phyloP scores from a whole-genome alignment of 2,113 vertebrate species.

The Neofelis nebulosa region DNA sequence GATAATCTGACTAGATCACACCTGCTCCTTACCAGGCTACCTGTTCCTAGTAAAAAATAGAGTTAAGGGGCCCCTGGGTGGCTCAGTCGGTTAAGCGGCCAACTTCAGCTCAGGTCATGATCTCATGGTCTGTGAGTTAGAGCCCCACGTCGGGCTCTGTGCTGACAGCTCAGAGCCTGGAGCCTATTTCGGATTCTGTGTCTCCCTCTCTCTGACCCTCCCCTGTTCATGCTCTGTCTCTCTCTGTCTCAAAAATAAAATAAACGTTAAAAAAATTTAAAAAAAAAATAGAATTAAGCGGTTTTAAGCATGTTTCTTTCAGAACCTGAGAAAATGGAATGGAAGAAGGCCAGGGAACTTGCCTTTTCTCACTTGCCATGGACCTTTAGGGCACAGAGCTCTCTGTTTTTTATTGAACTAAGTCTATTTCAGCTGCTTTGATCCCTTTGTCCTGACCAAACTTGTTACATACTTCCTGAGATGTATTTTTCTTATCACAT shows the following conservation, averaged over 20 bases:
- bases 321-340: neutral
- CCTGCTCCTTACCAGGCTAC: neutral
- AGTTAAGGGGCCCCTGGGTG: too few species aligned
- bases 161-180: too few species aligned
- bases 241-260: too few species aligned
- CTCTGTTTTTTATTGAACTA: neutral
- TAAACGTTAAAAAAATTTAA: too few species aligned
- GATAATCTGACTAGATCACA: neutral
- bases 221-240: too few species aligned
- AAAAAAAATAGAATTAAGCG: neutral
- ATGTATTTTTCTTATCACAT: conserved; percentile 51
- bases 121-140: too few species aligned
- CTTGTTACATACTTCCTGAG: neutral
- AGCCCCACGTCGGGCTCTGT: too few species aligned
- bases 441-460: neutral
- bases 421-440: neutral
- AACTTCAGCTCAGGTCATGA: too few species aligned
- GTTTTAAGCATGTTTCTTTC: neutral
- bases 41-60: neutral
- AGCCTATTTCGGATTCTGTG: too few species aligned
- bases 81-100: too few species aligned
- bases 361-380: neutral
- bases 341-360: neutral
- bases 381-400: too few species aligned
- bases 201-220: too few species aligned